Percentiles rank a stretch among this genome's conserved stretches.
These are phyloP conservation scores for Anastrepha obliqua DNA, from an alignment of 1,140 invertebrate genomes.

Conservation along the genomic window DNA sequence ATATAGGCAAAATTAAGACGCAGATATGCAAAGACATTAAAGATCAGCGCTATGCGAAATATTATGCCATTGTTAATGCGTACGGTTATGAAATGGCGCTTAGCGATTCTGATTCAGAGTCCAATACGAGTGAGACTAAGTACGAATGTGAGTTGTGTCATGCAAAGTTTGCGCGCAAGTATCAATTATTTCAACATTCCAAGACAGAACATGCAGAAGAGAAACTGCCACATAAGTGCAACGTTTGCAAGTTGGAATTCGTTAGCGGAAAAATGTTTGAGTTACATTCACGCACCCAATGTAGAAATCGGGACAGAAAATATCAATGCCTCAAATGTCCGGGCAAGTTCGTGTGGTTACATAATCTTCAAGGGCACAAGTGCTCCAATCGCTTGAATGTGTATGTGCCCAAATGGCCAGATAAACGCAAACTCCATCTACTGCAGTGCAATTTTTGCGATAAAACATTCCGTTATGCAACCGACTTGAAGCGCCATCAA, in stretches of 20 bases:
- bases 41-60: constrained; percentile 60
- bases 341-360: constrained; percentile 68
- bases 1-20: constrained; percentile 59
- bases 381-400: constrained; percentile 58
- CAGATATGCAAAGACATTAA: constrained; percentile 61
- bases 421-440: constrained; percentile 14
- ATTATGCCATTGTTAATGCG: constrained; percentile 62
- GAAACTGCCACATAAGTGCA: constrained; percentile 61
- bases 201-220: constrained; percentile 61
- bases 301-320: constrained; percentile 60
- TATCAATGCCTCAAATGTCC: constrained; percentile 65
- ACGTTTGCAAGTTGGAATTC: constrained; percentile 65
- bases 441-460: constrained; percentile 50
- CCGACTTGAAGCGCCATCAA: constrained; percentile 49
- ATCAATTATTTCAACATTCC: constrained; percentile 63
- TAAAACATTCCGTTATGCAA: constrained; percentile 43
- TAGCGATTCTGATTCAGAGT: constrained; percentile 63
- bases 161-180: constrained; percentile 60
- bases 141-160: constrained; percentile 64
- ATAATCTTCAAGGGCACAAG: constrained; percentile 64
- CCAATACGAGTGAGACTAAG: background rate
- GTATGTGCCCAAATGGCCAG: constrained; percentile 39
- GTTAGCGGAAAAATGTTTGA: constrained; percentile 61
- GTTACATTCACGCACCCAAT: constrained; percentile 64
- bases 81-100: constrained; percentile 67